These are phyloP conservation scores for Catharus ustulatus DNA, from an alignment of 2,797 vertebrate species.

Conservation along the genomic window DNA sequence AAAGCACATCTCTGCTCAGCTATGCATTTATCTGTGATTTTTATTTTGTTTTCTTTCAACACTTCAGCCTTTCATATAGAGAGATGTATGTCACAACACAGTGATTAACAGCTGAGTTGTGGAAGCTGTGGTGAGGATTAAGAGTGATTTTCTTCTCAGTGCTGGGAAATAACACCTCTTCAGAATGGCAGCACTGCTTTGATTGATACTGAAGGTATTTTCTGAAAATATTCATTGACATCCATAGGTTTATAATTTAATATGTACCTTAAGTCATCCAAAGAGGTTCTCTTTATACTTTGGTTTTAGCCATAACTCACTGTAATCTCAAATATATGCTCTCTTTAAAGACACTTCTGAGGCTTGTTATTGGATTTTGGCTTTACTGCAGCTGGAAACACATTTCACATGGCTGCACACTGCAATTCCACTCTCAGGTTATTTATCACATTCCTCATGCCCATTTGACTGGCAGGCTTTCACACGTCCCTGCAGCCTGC, in stretches of 20 bases:
- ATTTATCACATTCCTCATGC: neutral
- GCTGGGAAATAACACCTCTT: neutral
- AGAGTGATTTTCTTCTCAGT: neutral
- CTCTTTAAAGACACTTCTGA: neutral
- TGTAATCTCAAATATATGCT: neutral
- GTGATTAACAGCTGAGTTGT: conserved; percentile 16
- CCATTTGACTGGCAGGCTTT: neutral
- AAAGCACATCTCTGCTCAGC: neutral
- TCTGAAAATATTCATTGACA: neutral
- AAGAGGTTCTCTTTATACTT: neutral
- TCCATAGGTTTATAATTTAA: neutral
- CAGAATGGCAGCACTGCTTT: neutral
- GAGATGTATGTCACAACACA: neutral
- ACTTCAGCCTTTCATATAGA: neutral
- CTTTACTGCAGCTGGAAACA: neutral
- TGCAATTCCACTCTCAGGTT: neutral
- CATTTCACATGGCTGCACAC: neutral
- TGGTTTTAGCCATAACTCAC: neutral
- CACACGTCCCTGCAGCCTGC: accelerated
- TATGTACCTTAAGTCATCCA: neutral
- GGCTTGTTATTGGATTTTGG: neutral
- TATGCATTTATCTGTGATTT: neutral
- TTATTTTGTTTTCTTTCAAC: neutral
- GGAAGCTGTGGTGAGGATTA: neutral
- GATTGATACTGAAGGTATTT: neutral